These are phyloP conservation scores for Prionchulus punctatus DNA, from an alignment of 2,888 invertebrate species.

Conservation along the genomic window DNA sequence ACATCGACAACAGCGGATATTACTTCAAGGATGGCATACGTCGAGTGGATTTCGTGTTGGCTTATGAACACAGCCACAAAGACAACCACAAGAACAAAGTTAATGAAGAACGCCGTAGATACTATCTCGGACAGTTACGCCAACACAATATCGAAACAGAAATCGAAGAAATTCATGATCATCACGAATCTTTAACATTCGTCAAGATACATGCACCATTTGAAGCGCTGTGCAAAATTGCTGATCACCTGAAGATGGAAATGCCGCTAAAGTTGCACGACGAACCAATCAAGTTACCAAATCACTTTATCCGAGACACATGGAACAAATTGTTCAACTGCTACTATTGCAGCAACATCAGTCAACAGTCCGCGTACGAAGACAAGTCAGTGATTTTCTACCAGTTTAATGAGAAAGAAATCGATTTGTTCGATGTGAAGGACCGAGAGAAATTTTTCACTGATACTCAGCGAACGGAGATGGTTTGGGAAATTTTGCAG, in stretches of 20 bases:
- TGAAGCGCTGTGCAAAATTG: background rate
- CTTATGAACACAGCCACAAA: background rate
- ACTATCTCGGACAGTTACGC: background rate
- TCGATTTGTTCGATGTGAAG: background rate
- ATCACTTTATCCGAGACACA: background rate
- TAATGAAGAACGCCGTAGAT: background rate
- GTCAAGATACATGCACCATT: constrained; percentile 1
- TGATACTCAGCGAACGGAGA: background rate
- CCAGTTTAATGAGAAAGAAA: background rate
- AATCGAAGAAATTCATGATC: background rate
- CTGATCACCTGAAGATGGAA: background rate
- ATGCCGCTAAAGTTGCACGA: background rate
- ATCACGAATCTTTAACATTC: background rate
- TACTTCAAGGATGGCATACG: too few species aligned
- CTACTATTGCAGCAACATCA: background rate
- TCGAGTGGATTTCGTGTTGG: background rate
- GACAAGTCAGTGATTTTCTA: background rate
- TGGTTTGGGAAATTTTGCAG: background rate
- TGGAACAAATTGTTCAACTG: background rate
- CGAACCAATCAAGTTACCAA: background rate
- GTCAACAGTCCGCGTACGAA: background rate
- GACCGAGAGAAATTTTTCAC: background rate
- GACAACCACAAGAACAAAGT: background rate
- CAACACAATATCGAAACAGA: background rate
- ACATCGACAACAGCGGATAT: too few species aligned